Conservation (phyloP, 2,797 vertebrate species). For the Takifugu ocellatus region DNA sequence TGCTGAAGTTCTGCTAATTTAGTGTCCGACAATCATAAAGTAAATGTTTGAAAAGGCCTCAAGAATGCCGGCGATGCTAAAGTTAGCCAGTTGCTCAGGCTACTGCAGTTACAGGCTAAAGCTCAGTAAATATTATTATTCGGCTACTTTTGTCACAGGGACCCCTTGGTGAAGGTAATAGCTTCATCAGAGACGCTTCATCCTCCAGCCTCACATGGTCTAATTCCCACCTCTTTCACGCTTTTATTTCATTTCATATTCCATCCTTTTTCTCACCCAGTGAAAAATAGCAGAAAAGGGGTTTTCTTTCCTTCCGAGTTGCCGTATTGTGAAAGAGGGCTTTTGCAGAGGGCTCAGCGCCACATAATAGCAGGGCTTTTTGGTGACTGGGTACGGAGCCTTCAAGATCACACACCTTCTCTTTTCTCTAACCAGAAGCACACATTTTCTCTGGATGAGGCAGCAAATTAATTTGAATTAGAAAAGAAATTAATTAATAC, state of each 20-base stretch:
- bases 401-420: too few species aligned
- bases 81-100: too few species aligned
- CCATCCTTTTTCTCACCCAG: conserved; percentile 3
- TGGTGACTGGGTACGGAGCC: not conserved
- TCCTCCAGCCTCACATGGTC: conserved; percentile 27
- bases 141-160: conserved; percentile 5
- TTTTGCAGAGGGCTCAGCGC: not conserved
- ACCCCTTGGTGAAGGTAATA: conserved; percentile 52
- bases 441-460: too few species aligned
- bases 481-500: too few species aligned
- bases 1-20: too few species aligned
- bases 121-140: too few species aligned
- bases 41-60: too few species aligned
- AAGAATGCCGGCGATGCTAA: too few species aligned
- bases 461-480: too few species aligned
- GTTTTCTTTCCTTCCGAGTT: not conserved
- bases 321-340: not conserved
- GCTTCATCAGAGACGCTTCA: conserved; percentile 53
- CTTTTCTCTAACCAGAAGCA: too few species aligned
- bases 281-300: not conserved
- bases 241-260: conserved; percentile 15
- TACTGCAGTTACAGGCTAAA: too few species aligned
- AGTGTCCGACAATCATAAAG: too few species aligned
- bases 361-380: not conserved
- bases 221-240: not conserved